Percentiles rank a stretch among this genome's conserved stretches.
phyloP scores from a whole-genome alignment of 2,888 invertebrate species.

The Scaptomyza flava region DNA sequence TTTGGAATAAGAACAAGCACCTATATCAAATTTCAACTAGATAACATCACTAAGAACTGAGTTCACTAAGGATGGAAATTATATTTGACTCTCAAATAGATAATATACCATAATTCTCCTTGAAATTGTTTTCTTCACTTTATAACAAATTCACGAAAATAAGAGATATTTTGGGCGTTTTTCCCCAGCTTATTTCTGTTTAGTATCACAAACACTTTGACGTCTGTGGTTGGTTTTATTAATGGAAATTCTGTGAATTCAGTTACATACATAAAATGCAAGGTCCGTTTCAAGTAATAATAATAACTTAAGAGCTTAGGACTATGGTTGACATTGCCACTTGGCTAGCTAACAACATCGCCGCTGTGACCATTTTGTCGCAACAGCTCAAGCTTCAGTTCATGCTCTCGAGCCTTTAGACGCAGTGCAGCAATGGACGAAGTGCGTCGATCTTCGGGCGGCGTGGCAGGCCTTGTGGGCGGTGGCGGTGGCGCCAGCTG shows the following conservation, averaged over 20 bases:
- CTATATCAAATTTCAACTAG: neutral
- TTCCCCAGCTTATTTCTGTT: conserved; percentile 19
- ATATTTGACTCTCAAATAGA: too few species aligned
- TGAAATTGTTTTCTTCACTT: neutral
- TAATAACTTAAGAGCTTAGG: conserved; percentile 64
- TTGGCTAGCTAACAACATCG: conserved; percentile 90
- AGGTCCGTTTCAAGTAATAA: conserved; percentile 44
- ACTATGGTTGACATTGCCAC: conserved; percentile 47
- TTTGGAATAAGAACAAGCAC: neutral
- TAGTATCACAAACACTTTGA: conserved; percentile 54
- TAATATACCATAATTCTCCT: neutral
- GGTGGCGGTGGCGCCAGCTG: conserved; percentile 82
- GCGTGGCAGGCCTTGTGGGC: conserved; percentile 84
- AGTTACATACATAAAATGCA: conserved; percentile 58
- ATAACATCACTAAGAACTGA: neutral
- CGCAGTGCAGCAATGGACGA: conserved; percentile 95
- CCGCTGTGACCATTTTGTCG: conserved; percentile 89
- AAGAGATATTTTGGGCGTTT: neutral
- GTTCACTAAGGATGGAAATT: neutral
- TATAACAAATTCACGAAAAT: neutral
- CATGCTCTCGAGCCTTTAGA: conserved; percentile 95
- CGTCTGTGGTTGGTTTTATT: conserved; percentile 58
- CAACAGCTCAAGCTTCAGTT: conserved; percentile 92
- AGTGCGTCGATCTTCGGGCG: conserved; percentile 92
- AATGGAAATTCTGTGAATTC: conserved; percentile 56